Conservation (phyloP, 2,888 invertebrate species). For the Eucera pruinosa region DNA sequence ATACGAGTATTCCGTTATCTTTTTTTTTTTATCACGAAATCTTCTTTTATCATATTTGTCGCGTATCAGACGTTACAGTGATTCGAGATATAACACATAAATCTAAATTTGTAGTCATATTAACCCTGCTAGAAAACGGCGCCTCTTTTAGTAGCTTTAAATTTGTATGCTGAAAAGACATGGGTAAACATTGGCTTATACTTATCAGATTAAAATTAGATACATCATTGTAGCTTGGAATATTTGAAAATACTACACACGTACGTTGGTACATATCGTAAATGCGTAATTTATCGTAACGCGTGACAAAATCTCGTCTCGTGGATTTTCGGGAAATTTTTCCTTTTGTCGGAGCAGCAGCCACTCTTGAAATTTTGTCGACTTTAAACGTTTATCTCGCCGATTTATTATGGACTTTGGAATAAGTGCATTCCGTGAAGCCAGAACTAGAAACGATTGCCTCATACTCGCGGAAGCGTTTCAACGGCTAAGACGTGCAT, state of each 20-base stretch:
- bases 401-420: constrained; percentile 59
- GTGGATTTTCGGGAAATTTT: too few species aligned
- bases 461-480: constrained; percentile 32
- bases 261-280: not conserved
- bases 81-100: not conserved
- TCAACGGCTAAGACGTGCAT: constrained; percentile 33
- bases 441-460: constrained; percentile 25
- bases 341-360: too few species aligned
- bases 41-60: too few species aligned
- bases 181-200: constrained; percentile 1
- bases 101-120: not conserved
- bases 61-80: too few species aligned
- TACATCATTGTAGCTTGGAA: too few species aligned
- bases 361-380: too few species aligned
- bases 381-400: constrained; percentile 45
- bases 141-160: too few species aligned
- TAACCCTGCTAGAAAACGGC: too few species aligned
- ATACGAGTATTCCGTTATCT: too few species aligned
- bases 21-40: too few species aligned
- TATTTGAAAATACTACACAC: constrained; percentile 14
- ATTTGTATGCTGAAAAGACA: not conserved
- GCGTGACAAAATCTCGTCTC: constrained; percentile 22
- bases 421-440: constrained; percentile 26
- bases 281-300: constrained; percentile 25
- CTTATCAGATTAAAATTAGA: constrained; percentile 25